Evolutionary conservation across 2,113 vertebrate species (phyloP).

Genomic region (Leucosticte australis): DNA sequence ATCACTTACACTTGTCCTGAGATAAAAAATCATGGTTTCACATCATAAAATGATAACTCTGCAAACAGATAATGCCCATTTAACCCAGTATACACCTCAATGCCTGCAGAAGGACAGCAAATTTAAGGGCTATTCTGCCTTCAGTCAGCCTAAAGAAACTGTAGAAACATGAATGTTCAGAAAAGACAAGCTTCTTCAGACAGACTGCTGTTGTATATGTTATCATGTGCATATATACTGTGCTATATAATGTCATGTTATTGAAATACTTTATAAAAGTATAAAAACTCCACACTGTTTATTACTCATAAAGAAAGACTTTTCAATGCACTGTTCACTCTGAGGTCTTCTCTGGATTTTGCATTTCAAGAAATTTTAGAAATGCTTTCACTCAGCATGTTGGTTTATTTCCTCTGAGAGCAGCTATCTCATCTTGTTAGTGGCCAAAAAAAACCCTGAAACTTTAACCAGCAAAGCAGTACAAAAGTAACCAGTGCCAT

Average conservation of each 20-base stretch:
- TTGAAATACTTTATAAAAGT: neutral
- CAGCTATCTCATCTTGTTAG: neutral
- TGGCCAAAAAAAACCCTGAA: neutral
- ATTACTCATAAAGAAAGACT: neutral
- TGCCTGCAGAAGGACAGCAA: neutral
- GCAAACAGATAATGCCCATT: neutral
- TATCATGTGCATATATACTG: neutral
- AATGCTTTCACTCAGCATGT: neutral
- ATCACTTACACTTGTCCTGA: neutral
- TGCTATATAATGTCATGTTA: neutral
- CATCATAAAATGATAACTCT: neutral
- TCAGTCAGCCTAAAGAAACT: neutral
- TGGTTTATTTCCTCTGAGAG: neutral
- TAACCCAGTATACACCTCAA: neutral
- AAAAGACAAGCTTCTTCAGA: neutral
- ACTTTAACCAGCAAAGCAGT: neutral
- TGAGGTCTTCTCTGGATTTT: neutral
- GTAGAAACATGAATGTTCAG: accelerated
- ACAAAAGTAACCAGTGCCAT: neutral
- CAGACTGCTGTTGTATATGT: neutral
- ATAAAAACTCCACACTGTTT: neutral
- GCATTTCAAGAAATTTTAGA: neutral
- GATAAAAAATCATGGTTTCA: neutral
- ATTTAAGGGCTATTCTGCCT: neutral
- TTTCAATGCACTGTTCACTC: neutral